phyloP scores from a whole-genome alignment of 2,888 invertebrate species.

The Leucozona laternaria region DNA sequence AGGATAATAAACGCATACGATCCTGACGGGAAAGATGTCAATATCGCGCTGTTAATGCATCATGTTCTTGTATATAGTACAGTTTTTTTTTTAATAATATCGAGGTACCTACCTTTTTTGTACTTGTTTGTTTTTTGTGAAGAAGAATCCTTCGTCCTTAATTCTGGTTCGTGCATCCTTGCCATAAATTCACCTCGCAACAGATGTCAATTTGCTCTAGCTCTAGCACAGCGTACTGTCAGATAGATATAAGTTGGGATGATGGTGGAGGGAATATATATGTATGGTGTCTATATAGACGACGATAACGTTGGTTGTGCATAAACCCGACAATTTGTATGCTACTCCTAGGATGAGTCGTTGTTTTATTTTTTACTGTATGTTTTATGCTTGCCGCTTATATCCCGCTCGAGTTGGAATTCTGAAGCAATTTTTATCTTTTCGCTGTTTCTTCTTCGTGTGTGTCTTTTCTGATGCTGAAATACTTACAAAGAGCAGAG shows the following conservation, averaged over 20 bases:
- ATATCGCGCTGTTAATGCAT: slow-evolving; percentile 44
- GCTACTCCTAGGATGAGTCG: slow-evolving; percentile 8
- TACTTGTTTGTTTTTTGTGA: slow-evolving; percentile 13
- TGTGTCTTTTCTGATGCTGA: not conserved
- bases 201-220: slow-evolving; percentile 69
- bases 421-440: slow-evolving; percentile 53
- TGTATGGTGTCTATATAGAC: not conserved
- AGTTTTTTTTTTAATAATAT: slow-evolving; percentile 48
- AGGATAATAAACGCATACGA: slow-evolving; percentile 29
- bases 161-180: slow-evolving; percentile 54
- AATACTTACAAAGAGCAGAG: slow-evolving; percentile 35
- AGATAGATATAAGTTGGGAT: slow-evolving; percentile 16
- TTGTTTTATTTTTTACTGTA: slow-evolving; percentile 21
- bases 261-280: slow-evolving; percentile 12
- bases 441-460: not conserved
- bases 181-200: slow-evolving; percentile 72
- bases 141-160: slow-evolving; percentile 48
- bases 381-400: slow-evolving; percentile 32
- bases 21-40: slow-evolving; percentile 51
- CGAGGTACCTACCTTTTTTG: slow-evolving; percentile 37
- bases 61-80: slow-evolving; percentile 40
- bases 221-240: slow-evolving; percentile 19
- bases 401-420: slow-evolving; percentile 51
- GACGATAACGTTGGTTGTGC: slow-evolving; percentile 26
- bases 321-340: slow-evolving; percentile 71